Conservation (phyloP, 2,113 vertebrate genomes). For the Lepidothrix coronata region DNA sequence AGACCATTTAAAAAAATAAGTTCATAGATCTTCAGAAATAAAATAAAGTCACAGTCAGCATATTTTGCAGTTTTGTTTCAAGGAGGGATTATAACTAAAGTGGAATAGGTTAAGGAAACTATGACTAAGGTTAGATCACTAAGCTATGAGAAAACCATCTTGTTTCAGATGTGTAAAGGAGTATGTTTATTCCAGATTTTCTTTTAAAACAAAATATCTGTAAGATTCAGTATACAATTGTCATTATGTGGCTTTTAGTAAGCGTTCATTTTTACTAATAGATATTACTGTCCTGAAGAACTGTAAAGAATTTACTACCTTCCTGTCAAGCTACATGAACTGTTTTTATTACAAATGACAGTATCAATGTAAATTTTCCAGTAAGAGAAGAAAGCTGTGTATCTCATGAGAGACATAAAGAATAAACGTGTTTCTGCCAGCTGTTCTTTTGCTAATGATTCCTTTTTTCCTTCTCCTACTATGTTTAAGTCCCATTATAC, state of each 20-base stretch:
- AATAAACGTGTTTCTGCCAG: conserved; percentile 13
- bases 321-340: not conserved
- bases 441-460: not conserved
- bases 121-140: not conserved
- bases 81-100: not conserved
- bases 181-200: not conserved
- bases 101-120: not conserved
- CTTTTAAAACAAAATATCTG: not conserved
- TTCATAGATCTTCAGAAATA: not conserved
- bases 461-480: not conserved
- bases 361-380: not conserved
- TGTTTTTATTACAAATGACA: not conserved
- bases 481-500: not conserved
- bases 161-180: not conserved
- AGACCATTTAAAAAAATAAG: not conserved
- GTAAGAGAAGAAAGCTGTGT: not conserved
- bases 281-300: not conserved
- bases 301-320: not conserved
- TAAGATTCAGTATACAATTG: not conserved
- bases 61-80: not conserved
- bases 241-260: not conserved
- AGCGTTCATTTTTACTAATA: not conserved
- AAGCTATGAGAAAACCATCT: not conserved
- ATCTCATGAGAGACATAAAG: not conserved
- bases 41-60: not conserved